phyloP scores from a whole-genome alignment of 2,797 vertebrate species.

The Gymnothorax reevesii region DNA sequence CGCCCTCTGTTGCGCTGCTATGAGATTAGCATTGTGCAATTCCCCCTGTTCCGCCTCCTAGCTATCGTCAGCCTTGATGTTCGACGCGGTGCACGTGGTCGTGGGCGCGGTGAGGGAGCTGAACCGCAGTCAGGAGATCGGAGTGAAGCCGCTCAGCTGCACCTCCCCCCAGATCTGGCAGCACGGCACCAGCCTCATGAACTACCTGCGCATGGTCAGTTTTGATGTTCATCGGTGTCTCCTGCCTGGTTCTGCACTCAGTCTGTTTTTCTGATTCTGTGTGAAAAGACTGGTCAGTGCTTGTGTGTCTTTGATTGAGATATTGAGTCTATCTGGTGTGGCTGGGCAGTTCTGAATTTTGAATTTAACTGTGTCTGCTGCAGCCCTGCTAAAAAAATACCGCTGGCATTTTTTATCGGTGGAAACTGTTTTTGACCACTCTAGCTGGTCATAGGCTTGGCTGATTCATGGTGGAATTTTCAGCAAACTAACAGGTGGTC shows the following conservation, averaged over 20 bases:
- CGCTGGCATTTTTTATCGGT: too few species aligned
- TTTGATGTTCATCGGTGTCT: not conserved
- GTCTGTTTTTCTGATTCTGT: not conserved
- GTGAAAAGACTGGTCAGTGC: not conserved
- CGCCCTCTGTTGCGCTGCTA: not conserved
- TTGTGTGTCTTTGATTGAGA: not conserved
- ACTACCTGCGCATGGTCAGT: conserved; percentile 91
- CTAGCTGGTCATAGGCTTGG: too few species aligned
- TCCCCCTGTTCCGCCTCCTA: conserved; percentile 48
- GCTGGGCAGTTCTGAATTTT: conserved; percentile 44
- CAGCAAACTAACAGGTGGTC: conserved; percentile 15
- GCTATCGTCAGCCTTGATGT: conserved; percentile 91
- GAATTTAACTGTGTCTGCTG: not conserved
- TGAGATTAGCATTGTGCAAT: conserved; percentile 8
- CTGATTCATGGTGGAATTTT: too few species aligned
- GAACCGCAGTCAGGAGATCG: conserved; percentile 93
- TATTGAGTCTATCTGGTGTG: not conserved
- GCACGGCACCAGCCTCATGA: conserved; percentile 94
- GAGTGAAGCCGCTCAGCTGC: conserved; percentile 88
- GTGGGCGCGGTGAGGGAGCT: conserved; percentile 88
- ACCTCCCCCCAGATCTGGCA: conserved; percentile 91
- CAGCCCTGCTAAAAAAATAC: too few species aligned
- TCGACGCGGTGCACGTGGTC: conserved; percentile 91
- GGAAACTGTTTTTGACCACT: too few species aligned
- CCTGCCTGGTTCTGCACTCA: conserved; percentile 32